Conservation (phyloP, 1,140 invertebrate genomes). For the Archegozetes longisetosus region DNA sequence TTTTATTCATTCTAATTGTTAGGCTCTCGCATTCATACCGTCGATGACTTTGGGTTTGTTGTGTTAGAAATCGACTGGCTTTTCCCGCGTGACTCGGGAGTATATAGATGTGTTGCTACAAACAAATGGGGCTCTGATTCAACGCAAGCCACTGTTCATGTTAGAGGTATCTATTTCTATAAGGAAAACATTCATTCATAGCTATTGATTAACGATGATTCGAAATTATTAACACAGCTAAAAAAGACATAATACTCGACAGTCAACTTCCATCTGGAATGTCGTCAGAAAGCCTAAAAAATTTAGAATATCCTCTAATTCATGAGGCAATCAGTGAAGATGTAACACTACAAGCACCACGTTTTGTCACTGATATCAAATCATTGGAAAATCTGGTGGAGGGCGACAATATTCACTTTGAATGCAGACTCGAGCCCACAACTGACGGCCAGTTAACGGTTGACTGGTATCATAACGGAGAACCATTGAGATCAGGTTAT, state of each 20-base stretch:
- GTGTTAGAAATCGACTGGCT: constrained; percentile 38
- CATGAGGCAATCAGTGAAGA: constrained; percentile 47
- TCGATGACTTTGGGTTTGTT: constrained; percentile 40
- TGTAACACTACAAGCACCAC: constrained; percentile 32
- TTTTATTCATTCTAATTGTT: too few relatives aligned
- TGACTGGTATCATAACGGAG: constrained; percentile 86
- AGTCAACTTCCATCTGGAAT: constrained; percentile 82
- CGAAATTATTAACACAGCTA: too few relatives aligned
- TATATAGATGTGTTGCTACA: constrained; percentile 33
- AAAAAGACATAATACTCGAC: constrained; percentile 73
- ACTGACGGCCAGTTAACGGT: constrained; percentile 84
- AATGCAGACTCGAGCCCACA: constrained; percentile 90
- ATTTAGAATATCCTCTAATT: constrained; percentile 68
- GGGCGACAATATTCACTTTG: constrained; percentile 81
- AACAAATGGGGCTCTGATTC: constrained; percentile 41
- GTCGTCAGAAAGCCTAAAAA: constrained; percentile 76
- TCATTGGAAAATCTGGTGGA: constrained; percentile 84
- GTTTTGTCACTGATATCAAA: too few relatives aligned
- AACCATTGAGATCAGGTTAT: constrained; percentile 62
- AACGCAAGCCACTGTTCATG: constrained; percentile 53
- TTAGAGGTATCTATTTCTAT: constrained; percentile 35
- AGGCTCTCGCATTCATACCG: constrained; percentile 40
- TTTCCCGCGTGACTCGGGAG: constrained; percentile 29
- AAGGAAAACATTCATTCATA: too few relatives aligned
- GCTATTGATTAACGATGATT: too few relatives aligned